phyloP scores from a whole-genome alignment of 2,888 invertebrate genomes.

The Pristionchus japonicus region DNA sequence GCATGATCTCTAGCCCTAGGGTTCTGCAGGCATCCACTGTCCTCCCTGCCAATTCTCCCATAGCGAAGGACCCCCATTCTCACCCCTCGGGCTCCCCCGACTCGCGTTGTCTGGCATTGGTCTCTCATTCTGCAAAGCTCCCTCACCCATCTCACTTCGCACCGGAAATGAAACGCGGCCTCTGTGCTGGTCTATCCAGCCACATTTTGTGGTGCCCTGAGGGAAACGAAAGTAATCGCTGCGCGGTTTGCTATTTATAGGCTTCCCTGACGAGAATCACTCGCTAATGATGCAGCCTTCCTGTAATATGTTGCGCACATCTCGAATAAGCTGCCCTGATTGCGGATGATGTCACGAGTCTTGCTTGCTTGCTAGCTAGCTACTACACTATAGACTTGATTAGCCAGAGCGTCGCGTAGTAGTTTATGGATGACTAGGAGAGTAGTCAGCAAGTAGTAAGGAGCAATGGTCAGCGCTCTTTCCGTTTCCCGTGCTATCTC shows the following conservation, averaged over 20 bases:
- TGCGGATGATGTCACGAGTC: not conserved
- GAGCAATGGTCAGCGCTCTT: not conserved
- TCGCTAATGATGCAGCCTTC: too few relatives aligned
- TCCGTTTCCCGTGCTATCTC: too few relatives aligned
- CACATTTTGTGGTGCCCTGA: not conserved
- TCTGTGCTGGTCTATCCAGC: too few relatives aligned
- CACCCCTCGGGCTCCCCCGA: not conserved
- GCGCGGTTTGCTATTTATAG: not conserved
- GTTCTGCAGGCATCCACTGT: not conserved
- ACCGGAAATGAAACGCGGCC: slow-evolving; percentile 32
- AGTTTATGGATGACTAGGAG: slow-evolving; percentile 5
- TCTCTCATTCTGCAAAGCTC: not conserved
- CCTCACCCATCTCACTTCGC: not conserved
- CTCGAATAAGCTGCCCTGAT: not conserved
- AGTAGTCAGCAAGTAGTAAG: not conserved
- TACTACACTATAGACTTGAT: not conserved
- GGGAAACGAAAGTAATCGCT: not conserved
- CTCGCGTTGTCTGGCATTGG: not conserved
- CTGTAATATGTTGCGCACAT: not conserved
- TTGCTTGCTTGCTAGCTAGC: not conserved
- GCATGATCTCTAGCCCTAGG: not conserved
- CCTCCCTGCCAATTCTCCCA: not conserved
- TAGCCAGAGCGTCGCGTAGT: not conserved
- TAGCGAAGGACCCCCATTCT: not conserved
- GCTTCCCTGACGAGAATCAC: not conserved